A percentile compares a stretch with the other conserved stretches of the same genome.
phyloP scores from a whole-genome alignment of 1,140 invertebrate genomes.

The Arctopsyche grandis region DNA sequence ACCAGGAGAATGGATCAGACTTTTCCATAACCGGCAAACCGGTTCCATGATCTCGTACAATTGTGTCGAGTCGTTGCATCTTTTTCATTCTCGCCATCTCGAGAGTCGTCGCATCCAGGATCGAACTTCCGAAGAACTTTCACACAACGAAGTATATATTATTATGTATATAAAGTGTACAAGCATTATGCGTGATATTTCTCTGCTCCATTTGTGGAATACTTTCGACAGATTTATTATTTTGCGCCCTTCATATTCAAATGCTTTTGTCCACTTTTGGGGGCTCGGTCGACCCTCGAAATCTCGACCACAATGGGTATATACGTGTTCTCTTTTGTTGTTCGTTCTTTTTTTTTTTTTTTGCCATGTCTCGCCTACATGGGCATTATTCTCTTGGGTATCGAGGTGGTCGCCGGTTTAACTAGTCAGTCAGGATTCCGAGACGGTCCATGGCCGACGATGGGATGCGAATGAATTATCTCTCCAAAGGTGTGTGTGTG shows the following conservation, averaged over 20 bases:
- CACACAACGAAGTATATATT: neutral
- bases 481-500: neutral
- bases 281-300: conserved; percentile 11
- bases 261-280: too few relatives aligned
- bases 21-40: conserved; percentile 20
- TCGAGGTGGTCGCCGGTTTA: neutral
- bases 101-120: neutral
- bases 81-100: neutral
- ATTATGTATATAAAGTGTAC: neutral
- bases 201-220: too few relatives aligned
- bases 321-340: neutral
- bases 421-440: conserved; percentile 40
- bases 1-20: conserved; percentile 10
- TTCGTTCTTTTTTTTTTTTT: neutral
- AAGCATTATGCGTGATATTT: neutral
- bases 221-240: too few relatives aligned
- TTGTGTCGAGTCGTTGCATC: conserved; percentile 20
- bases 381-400: conserved; percentile 7
- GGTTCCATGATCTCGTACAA: neutral
- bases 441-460: conserved; percentile 26
- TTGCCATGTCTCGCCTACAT: conserved; percentile 8
- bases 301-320: conserved; percentile 10
- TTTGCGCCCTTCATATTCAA: too few relatives aligned
- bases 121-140: neutral
- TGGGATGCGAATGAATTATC: conserved; percentile 23